A percentile compares a stretch with the other conserved stretches of the same genome.
These are phyloP conservation scores for Cordylochernes scorpioides DNA, from an alignment of 2,888 invertebrate species.

Conservation along the genomic window DNA sequence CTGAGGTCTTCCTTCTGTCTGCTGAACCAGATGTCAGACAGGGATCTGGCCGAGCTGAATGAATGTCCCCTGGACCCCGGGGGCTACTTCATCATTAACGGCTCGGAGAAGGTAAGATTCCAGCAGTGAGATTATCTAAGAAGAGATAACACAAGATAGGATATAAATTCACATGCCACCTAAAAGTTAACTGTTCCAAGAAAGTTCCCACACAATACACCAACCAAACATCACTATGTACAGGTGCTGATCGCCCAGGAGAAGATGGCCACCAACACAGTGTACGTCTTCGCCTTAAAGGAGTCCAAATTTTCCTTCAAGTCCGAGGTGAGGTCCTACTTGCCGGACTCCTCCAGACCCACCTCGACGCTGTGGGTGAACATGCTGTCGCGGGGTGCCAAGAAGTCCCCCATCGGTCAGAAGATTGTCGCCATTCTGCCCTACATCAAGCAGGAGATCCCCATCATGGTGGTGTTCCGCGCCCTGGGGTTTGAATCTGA, in stretches of 20 bases:
- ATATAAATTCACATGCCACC: too few species aligned
- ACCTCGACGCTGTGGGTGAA: slow-evolving; percentile 97
- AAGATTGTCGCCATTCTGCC: slow-evolving; percentile 90
- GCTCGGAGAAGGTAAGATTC: slow-evolving; percentile 57
- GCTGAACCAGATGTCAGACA: slow-evolving; percentile 74
- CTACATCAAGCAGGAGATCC: slow-evolving; percentile 97
- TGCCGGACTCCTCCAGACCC: slow-evolving; percentile 69
- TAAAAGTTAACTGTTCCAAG: too few species aligned
- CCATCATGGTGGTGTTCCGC: slow-evolving; percentile 96
- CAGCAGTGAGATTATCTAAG: neutral
- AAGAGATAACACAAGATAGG: too few species aligned
- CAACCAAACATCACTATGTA: too few species aligned
- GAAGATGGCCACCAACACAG: slow-evolving; percentile 99
- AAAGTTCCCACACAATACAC: too few species aligned
- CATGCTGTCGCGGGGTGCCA: slow-evolving; percentile 96
- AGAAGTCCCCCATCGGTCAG: slow-evolving; percentile 94
- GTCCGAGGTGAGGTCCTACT: slow-evolving; percentile 82
- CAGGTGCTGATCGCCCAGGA: slow-evolving; percentile 86
- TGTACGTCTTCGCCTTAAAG: slow-evolving; percentile 98
- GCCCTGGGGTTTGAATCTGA: slow-evolving; percentile 98
- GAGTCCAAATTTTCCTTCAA: slow-evolving; percentile 97
- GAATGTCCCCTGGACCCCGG: slow-evolving; percentile 98
- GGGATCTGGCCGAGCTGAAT: slow-evolving; percentile 95
- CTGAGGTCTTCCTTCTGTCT: slow-evolving; percentile 88
- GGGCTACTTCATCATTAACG: slow-evolving; percentile 98